phyloP scores from a whole-genome alignment of 1,140 invertebrate species.

The Dysdera silvatica region DNA sequence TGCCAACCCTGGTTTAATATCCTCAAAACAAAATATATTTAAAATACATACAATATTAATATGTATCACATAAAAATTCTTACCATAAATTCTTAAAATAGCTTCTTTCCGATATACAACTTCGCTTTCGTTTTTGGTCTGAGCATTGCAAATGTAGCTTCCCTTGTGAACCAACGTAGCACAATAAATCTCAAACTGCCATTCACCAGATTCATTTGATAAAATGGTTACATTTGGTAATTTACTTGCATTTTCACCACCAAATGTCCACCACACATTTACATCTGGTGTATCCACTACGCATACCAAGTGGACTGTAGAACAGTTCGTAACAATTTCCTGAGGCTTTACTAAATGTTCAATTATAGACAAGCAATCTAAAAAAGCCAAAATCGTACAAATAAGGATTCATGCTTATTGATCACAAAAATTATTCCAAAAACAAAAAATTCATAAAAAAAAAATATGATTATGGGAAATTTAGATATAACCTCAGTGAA shows the following conservation, averaged over 20 bases:
- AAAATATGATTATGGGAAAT: no score
- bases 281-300: constrained; percentile 23
- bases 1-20: no score
- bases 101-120: constrained; percentile 34
- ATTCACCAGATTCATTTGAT: constrained; percentile 22
- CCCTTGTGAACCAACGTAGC: constrained; percentile 32
- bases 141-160: constrained; percentile 31
- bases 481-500: no score
- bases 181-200: constrained; percentile 30
- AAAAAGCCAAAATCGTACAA: no score
- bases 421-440: no score
- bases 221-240: constrained; percentile 29
- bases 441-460: no score
- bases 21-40: no score
- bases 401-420: no score
- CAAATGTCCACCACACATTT: constrained; percentile 35
- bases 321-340: constrained; percentile 33
- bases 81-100: constrained; percentile 34
- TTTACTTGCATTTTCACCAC: constrained; percentile 35
- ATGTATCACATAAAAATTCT: constrained; percentile 19
- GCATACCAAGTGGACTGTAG: constrained; percentile 28
- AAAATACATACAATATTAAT: no score
- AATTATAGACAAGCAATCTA: constrained; percentile 27
- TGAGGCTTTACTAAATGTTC: constrained; percentile 29
- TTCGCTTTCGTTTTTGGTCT: constrained; percentile 30